phyloP scores from a whole-genome alignment of 2,113 vertebrate species.

The Dasypus novemcinctus region DNA sequence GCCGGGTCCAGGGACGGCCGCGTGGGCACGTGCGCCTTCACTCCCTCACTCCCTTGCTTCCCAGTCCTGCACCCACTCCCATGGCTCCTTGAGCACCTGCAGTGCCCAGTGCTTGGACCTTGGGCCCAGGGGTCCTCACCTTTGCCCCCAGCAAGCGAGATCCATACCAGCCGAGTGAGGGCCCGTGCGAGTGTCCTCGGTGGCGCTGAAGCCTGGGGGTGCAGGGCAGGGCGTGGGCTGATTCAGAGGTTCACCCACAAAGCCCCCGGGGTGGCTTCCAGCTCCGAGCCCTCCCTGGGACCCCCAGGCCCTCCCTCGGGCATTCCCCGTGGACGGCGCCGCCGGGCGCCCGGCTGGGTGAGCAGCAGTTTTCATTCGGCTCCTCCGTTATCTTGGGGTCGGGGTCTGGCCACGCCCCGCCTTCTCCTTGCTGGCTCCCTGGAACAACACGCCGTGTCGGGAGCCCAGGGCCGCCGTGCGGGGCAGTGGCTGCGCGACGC shows the following conservation, averaged over 20 bases:
- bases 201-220: accelerated
- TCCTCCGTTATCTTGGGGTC: neutral
- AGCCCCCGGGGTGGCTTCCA: accelerated
- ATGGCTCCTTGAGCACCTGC: too few relatives aligned
- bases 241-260: accelerated
- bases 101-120: too few relatives aligned
- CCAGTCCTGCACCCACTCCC: too few relatives aligned
- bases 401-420: accelerated
- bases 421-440: neutral
- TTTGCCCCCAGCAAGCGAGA: neutral
- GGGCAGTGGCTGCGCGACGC: neutral
- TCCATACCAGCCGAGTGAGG: accelerated
- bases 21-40: too few relatives aligned
- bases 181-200: too few relatives aligned
- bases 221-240: neutral
- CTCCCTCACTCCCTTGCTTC: too few relatives aligned
- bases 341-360: accelerated
- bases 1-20: too few relatives aligned
- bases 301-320: accelerated
- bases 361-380: neutral
- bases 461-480: accelerated
- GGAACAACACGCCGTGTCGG: neutral
- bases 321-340: accelerated
- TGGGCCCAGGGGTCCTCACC: neutral
- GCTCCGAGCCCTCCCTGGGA: neutral